phyloP scores from a whole-genome alignment of 2,113 vertebrate species.

The Platycercus adscitus region DNA sequence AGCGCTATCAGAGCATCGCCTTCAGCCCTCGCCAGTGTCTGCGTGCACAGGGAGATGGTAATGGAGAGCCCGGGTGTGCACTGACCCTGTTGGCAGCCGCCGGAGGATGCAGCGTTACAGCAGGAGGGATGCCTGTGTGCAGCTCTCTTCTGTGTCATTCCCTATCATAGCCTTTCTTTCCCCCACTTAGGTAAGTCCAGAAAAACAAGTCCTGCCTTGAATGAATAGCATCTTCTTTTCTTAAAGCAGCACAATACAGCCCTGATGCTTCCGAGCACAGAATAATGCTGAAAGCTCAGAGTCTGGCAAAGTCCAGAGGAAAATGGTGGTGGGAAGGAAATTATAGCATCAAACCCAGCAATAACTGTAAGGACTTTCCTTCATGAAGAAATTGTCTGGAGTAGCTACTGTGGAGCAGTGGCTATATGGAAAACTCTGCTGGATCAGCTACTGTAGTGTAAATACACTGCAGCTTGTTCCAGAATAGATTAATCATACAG shows the following conservation, averaged over 20 bases:
- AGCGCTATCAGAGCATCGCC: neutral
- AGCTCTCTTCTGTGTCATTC: neutral
- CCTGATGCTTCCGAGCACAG: neutral
- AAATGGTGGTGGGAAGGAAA: neutral
- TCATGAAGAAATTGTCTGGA: neutral
- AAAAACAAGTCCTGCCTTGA: constrained; percentile 31
- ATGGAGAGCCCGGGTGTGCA: fast-evolving
- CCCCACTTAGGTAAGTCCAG: neutral
- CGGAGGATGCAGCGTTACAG: neutral
- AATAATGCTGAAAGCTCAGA: neutral
- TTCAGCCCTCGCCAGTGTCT: neutral
- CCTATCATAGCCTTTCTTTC: neutral
- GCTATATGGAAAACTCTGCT: neutral
- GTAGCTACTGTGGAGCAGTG: neutral
- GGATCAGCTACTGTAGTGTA: neutral
- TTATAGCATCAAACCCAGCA: neutral
- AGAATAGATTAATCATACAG: neutral
- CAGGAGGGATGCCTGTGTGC: neutral
- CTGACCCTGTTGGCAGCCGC: neutral
- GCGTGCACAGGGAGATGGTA: neutral
- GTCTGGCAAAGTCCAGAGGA: neutral
- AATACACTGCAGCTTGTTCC: neutral
- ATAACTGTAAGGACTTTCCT: neutral
- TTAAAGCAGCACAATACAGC: neutral
- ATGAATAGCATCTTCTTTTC: neutral